Evolutionary conservation across 2,113 vertebrate species (phyloP), one percentile per base, ranked within the genome.

Genomic region (Ramphastos sulfuratus): DNA sequence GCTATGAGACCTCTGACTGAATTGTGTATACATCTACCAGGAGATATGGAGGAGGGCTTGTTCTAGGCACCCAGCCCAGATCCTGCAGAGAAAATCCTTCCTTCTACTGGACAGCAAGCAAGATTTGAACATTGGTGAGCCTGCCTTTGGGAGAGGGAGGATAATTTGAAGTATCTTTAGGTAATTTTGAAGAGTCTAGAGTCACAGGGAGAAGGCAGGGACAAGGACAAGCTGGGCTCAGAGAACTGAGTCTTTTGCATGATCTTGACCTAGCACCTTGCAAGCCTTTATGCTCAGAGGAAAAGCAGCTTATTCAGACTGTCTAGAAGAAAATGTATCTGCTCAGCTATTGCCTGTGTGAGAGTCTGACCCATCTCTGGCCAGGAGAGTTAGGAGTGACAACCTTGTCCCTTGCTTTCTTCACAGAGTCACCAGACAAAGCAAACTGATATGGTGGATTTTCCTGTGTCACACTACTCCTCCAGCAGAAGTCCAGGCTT

Each of bases 361-460:
- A 63, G 24, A 37, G 39, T 89, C 52, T 88, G 54, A 71, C 33
- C n/a, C 48, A 37, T 5, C 35, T 76, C 33, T 90, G 59, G 12
- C 77, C 65, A 71, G 65, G 39, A 46, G 30, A 82, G 60, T 39
- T 19, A 58, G 73, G 35, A 86, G 66, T 91, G 78, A 84, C 84
- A 93, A 66, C 54, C 48, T 89, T 89, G 58, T 89, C 77, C 77
- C 37, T 72, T 81, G 48, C 70, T 93, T 69, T 92, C 61, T 91
- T 90, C 74, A 77, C 80, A 92, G 24, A 92, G 24, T 67, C 73
- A 64, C 66, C 73, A 86, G 48, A 37, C 56, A 56, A 27, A 90
- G 28, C 81, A 48, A 28, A 70, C 86, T 1, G 1, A 25, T 93
- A 78, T 2, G 4, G 6, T n/a, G 70, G 42, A 60, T 75, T 89